Base-by-base conservation (phyloP, 30 jellyfish, hydroid and myxozoan genomes). In the Chironex yamaguchii region DNA sequence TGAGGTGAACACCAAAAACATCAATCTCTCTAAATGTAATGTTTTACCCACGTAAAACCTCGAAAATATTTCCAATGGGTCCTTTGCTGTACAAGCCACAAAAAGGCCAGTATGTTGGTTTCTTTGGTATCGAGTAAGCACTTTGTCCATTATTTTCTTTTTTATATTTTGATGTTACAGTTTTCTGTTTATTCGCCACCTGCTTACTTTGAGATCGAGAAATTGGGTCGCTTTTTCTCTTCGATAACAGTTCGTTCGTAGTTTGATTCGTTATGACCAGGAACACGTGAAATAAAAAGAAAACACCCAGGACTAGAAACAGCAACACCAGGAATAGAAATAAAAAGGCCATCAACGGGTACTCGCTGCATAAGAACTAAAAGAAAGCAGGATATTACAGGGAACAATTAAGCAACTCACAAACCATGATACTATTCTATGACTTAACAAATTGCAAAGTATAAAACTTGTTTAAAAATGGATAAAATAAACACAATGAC, bases 331-430 rank as follows among this genome's bases (percentile, higher is more conserved):
- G 49, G 87, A 65, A 92, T 2, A 92, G 20, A 31, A 92, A 75
- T 52, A 92, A 62, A 49, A 86, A 14, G 30, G 98, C 69, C 98
- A 92, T 92, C 76, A 75, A 2, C 6, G 96, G 91, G 84, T 79
- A 79, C 13, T 89, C 34, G 23, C 92, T 76, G 11, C 84, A 89
- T 82, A 92, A 73, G 34, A 34, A 92, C 98, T 92, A 78, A 71
- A 91, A 71, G 1, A 63, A 65, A 0, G 64, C 26, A 24, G 14
- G 3, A 1, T 3, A 24, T 1, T 65, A 12, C 28, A 23, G n/a
- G 13, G 13, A 48, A 48, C n/a, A n/a, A 21, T 1, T 2, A 11
- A 50, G 3, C 23, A 4, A 36, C 3, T 31, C 53, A 3, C 42
- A 13, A 17, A 12, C 4, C 14, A 11, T 11, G 31, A 9, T 32